Percentiles rank a stretch among this genome's conserved stretches.
Evolutionary conservation across 2,888 invertebrate genomes (phyloP).

Genomic region (Fragum sueziense): DNA sequence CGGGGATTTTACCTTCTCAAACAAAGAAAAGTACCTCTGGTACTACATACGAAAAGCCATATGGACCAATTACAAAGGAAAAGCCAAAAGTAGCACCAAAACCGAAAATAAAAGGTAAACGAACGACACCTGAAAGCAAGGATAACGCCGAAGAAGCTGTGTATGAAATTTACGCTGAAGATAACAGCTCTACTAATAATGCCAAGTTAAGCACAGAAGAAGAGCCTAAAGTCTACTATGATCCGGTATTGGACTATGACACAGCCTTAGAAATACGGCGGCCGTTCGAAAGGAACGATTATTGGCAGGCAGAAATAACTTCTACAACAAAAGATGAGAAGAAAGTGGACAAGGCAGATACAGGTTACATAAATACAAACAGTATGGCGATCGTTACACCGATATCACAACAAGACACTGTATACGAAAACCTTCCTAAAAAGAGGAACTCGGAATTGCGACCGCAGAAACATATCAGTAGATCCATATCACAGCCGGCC

Average conservation of each 20-base stretch:
- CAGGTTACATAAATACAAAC: neutral
- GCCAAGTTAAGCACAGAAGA: too few species aligned
- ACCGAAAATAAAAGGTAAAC: neutral
- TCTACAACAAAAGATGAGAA: neutral
- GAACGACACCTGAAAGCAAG: too few species aligned
- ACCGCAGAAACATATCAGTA: neutral
- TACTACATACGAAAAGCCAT: neutral
- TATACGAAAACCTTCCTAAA: neutral
- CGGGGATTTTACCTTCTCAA: neutral
- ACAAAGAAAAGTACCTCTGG: neutral
- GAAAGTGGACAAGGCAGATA: neutral
- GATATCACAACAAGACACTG: neutral
- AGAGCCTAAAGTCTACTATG: neutral
- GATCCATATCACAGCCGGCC: neutral
- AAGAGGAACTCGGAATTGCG: neutral
- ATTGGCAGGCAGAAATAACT: neutral
- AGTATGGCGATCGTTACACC: neutral
- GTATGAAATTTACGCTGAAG: too few species aligned
- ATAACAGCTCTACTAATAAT: too few species aligned
- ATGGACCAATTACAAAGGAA: neutral
- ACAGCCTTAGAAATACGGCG: neutral
- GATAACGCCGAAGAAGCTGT: too few species aligned
- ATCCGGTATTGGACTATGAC: neutral
- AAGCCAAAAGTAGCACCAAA: neutral
- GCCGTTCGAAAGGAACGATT: neutral